phyloP scores from a whole-genome alignment of 2,888 invertebrate species.

The Barypeithes pellucidus region DNA sequence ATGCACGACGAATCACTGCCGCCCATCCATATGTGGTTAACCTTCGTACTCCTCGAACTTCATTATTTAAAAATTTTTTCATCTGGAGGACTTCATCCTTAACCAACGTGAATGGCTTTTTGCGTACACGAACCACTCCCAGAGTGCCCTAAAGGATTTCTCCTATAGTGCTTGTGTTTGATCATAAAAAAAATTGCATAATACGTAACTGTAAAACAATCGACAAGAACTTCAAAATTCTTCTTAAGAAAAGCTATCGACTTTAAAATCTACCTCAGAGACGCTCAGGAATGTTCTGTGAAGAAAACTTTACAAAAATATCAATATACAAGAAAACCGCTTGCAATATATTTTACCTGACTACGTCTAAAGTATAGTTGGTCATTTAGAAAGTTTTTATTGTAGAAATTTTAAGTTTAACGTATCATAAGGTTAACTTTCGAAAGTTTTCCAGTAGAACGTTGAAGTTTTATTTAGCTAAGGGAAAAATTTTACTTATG shows the following conservation, averaged over 20 bases:
- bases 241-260: background rate
- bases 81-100: too few species aligned
- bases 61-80: too few species aligned
- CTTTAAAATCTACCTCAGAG: background rate
- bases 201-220: background rate
- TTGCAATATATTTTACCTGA: conserved; percentile 60
- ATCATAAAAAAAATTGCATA: too few species aligned
- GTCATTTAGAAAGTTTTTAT: conserved; percentile 65
- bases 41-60: too few species aligned
- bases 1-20: too few species aligned
- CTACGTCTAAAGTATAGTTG: conserved; percentile 59
- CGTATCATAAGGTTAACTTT: conserved; percentile 62
- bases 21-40: too few species aligned
- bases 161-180: too few species aligned
- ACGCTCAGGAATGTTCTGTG: conserved; percentile 11
- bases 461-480: conserved; percentile 60
- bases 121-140: too few species aligned
- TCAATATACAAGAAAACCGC: conserved; percentile 27
- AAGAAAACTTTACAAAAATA: conserved; percentile 20
- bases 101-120: too few species aligned
- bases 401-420: conserved; percentile 61
- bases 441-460: conserved; percentile 62
- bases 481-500: conserved; percentile 60
- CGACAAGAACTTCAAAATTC: background rate
- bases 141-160: too few species aligned